Conservation (phyloP, 2,113 vertebrate species). For the Daphoenositta chrysoptera region DNA sequence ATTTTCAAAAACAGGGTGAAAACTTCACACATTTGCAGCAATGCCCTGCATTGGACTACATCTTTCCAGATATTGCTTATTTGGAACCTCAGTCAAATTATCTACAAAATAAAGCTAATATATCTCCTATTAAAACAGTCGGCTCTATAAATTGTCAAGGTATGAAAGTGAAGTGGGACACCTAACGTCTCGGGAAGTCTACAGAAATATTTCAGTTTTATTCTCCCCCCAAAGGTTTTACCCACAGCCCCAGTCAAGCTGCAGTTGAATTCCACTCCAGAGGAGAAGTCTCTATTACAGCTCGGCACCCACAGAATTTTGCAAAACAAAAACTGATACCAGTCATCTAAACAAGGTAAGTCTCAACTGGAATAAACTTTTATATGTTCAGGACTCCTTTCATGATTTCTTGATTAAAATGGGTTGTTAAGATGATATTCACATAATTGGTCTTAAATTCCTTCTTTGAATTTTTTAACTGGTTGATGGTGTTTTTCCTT, state of each 20-base stretch:
- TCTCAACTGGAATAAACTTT: not conserved
- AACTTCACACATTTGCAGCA: not conserved
- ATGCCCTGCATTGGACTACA: not conserved
- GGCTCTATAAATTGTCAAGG: not conserved
- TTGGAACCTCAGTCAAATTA: not conserved
- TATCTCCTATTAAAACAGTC: not conserved
- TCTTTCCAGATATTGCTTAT: not conserved
- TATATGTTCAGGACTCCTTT: not conserved
- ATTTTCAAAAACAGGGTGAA: not conserved
- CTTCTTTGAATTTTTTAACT: not conserved
- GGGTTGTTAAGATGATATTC: not conserved
- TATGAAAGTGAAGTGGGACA: not conserved
- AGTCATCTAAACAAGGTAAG: not conserved
- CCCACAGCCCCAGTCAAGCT: not conserved
- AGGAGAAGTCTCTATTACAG: not conserved
- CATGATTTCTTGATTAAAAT: not conserved
- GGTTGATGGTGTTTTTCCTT: not conserved
- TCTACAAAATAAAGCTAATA: not conserved
- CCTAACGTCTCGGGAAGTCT: fast-evolving
- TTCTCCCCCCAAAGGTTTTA: not conserved
- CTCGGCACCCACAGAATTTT: fast-evolving
- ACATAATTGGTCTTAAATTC: not conserved
- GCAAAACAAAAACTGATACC: fast-evolving
- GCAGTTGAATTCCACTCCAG: not conserved
- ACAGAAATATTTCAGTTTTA: not conserved